A percentile compares a stretch with the other conserved stretches of the same genome.
These are phyloP conservation scores for Thamnophis sirtalis DNA, from an alignment of 2,113 vertebrate species.

Conservation along the genomic window DNA sequence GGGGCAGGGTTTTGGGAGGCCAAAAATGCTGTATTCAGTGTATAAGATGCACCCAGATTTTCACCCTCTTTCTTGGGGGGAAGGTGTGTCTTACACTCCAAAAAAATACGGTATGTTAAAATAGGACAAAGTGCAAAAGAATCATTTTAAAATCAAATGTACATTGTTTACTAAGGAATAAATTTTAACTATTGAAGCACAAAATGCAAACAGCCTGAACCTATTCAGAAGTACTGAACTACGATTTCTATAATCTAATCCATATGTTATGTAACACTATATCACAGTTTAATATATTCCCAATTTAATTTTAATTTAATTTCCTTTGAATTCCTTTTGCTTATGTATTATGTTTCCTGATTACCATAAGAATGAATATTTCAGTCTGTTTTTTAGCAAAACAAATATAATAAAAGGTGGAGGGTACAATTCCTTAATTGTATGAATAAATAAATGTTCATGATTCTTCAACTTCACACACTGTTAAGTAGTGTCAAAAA, in stretches of 20 bases:
- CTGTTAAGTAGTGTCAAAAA: not conserved
- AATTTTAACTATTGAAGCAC: not conserved
- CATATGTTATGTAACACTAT: not conserved
- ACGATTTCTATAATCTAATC: not conserved
- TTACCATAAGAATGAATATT: not conserved
- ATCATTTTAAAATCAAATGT: not conserved
- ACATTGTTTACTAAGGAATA: not conserved
- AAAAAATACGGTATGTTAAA: no score
- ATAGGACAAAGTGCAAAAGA: not conserved
- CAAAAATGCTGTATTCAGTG: no score
- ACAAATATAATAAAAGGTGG: not conserved
- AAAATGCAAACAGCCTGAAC: not conserved
- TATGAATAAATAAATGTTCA: not conserved
- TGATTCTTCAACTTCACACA: not conserved
- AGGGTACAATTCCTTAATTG: not conserved
- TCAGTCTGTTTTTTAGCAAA: not conserved
- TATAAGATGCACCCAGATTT: no score
- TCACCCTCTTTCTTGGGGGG: no score
- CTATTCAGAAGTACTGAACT: not conserved
- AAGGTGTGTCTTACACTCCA: no score
- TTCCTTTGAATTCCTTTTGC: not conserved
- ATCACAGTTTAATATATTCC: not conserved
- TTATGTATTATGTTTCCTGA: not conserved
- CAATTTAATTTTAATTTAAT: not conserved
- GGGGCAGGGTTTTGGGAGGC: no score